A percentile compares a stretch with the other conserved stretches of the same genome.
phyloP scores from a whole-genome alignment of 1,140 invertebrate genomes.

The Drosophila persimilis region DNA sequence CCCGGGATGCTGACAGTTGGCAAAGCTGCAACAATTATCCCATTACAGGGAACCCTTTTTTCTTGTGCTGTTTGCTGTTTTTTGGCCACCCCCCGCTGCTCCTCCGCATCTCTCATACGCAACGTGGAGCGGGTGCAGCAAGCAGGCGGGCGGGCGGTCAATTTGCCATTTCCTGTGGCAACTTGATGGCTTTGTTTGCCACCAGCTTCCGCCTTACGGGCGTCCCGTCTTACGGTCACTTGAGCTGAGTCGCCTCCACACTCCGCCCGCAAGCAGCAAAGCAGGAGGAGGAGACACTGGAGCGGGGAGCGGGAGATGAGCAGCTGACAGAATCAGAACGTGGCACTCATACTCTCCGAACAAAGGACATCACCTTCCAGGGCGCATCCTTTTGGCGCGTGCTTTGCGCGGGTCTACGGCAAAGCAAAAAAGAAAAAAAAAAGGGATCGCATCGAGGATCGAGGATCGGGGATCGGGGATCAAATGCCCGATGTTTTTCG shows the following conservation, averaged over 20 bases:
- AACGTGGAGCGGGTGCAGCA: conserved; percentile 55
- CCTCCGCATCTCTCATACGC: conserved; percentile 60
- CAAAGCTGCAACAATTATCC: conserved; percentile 75
- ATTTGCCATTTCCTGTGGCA: conserved; percentile 73
- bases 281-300: too few relatives aligned
- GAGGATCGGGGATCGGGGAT: conserved; percentile 41
- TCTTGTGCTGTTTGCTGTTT: not conserved
- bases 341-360: conserved; percentile 39
- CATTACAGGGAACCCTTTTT: conserved; percentile 70
- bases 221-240: conserved; percentile 20
- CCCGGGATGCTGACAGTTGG: conserved; percentile 48
- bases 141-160: conserved; percentile 74
- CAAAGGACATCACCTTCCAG: conserved; percentile 4
- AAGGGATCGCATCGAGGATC: conserved; percentile 10
- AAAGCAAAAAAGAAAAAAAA: too few relatives aligned
- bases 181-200: conserved; percentile 18
- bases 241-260: not conserved
- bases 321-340: conserved; percentile 46
- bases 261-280: too few relatives aligned
- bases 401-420: conserved; percentile 31
- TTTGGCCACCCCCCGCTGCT: conserved; percentile 48
- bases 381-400: conserved; percentile 27
- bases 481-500: conserved; percentile 73
- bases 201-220: conserved; percentile 8
- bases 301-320: not conserved